phyloP scores from a whole-genome alignment of 2,113 vertebrate genomes.

The Falcunculus frontatus region DNA sequence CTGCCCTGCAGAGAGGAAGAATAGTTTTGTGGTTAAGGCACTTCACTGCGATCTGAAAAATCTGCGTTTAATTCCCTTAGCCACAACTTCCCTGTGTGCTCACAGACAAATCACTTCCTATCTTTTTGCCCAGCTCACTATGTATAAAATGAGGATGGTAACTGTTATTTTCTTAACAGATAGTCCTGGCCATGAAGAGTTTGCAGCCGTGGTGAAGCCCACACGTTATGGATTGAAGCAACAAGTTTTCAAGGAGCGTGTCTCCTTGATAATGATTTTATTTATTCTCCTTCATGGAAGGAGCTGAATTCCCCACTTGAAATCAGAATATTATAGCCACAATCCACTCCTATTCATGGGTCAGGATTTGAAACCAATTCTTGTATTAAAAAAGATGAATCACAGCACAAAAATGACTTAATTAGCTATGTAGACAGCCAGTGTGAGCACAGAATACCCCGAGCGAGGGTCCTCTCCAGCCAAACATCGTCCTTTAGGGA shows the following conservation, averaged over 20 bases:
- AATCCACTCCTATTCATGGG: slow-evolving; percentile 39
- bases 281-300: slow-evolving; percentile 36
- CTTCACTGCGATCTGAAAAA: background rate
- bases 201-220: background rate
- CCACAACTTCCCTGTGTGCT: background rate
- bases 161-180: background rate
- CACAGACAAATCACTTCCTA: background rate
- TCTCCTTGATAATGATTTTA: background rate
- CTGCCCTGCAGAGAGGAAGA: slow-evolving; percentile 7
- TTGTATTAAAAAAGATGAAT: background rate
- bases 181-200: background rate
- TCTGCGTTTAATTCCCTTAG: slow-evolving; percentile 14
- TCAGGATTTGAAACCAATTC: slow-evolving; percentile 52
- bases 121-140: background rate
- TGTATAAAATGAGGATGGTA: background rate
- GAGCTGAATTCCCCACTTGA: slow-evolving; percentile 10
- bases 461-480: slow-evolving; percentile 62
- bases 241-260: background rate
- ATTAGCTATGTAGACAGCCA: slow-evolving; percentile 65
- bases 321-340: slow-evolving; percentile 36
- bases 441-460: slow-evolving; percentile 61
- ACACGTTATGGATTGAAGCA: background rate
- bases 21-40: background rate
- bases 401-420: slow-evolving; percentile 17
- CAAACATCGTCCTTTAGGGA: slow-evolving; percentile 60